A percentile compares a stretch with the other conserved stretches of the same genome.
Evolutionary conservation across 2,797 vertebrate genomes (phyloP).

Genomic region (Platalea minor): DNA sequence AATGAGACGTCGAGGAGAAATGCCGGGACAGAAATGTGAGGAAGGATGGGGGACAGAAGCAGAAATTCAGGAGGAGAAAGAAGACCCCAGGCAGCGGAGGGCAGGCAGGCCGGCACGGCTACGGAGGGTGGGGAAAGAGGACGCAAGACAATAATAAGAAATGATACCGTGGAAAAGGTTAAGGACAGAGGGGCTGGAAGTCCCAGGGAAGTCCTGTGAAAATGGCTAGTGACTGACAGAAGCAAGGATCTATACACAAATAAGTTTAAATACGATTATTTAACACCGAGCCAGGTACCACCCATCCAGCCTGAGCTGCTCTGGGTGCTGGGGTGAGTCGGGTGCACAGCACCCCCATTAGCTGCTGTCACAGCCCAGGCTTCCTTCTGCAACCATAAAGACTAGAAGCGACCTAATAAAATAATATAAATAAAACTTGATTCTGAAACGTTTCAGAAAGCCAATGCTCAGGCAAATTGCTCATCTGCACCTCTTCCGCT

Average conservation of each 20-base stretch:
- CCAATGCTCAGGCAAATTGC: not conserved
- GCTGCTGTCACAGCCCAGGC: not conserved
- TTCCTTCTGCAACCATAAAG: not conserved
- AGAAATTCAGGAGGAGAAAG: not conserved
- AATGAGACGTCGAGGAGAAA: not conserved
- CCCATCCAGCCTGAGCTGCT: not conserved
- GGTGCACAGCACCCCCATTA: not conserved
- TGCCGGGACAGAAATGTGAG: not conserved
- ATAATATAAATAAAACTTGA: accelerated
- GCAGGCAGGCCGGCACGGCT: not conserved
- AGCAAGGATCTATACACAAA: not conserved
- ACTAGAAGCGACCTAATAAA: not conserved
- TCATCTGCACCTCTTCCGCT: accelerated
- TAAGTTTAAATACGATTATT: not conserved
- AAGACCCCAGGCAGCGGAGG: not conserved
- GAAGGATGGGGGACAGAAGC: not conserved
- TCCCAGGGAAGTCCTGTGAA: not conserved
- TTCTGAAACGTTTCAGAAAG: not conserved
- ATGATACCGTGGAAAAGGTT: not conserved
- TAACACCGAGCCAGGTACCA: not conserved
- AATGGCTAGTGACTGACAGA: not conserved
- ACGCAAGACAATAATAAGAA: not conserved
- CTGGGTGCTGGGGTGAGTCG: accelerated
- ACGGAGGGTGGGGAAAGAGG: not conserved
- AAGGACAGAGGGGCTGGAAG: not conserved